phyloP scores from a whole-genome alignment of 1,140 invertebrate species.

The Drosophila eugracilis region DNA sequence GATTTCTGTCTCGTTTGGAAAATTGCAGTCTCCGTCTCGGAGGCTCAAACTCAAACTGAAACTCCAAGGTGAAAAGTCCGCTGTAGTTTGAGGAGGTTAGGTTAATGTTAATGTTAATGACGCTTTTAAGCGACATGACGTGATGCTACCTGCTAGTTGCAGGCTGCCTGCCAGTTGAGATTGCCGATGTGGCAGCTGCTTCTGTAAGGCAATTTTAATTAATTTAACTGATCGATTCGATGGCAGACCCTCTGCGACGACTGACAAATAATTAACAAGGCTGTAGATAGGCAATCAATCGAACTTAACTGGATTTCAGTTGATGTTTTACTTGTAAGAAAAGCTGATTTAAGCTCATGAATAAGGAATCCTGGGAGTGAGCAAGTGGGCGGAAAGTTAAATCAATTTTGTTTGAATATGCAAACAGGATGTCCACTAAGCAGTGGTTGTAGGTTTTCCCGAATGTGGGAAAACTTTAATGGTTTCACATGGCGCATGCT shows the following conservation, averaged over 20 bases:
- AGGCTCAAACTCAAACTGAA: too few species aligned
- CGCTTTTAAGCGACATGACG: conserved; percentile 72
- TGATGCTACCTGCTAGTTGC: conserved; percentile 38
- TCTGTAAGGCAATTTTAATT: conserved; percentile 37
- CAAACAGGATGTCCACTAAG: conserved; percentile 19
- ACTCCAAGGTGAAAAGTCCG: conserved; percentile 68
- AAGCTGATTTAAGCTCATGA: too few species aligned
- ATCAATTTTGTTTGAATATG: conserved; percentile 6
- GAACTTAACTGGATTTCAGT: too few species aligned
- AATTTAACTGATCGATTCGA: conserved; percentile 26
- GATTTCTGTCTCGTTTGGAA: conserved; percentile 50
- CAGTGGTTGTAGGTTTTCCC: conserved; percentile 24
- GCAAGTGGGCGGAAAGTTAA: not conserved
- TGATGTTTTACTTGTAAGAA: too few species aligned
- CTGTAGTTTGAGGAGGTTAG: conserved; percentile 64
- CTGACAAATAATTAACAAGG: conserved; percentile 36
- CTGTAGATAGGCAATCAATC: conserved; percentile 15
- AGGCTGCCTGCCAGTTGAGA: conserved; percentile 6
- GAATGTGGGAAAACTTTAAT: conserved; percentile 23
- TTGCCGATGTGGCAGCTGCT: conserved; percentile 16
- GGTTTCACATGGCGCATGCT: conserved; percentile 21
- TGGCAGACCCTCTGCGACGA: conserved; percentile 5
- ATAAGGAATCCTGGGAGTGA: not conserved
- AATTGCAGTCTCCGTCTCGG: conserved; percentile 30
- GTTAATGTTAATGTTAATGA: conserved; percentile 75